phyloP scores from a whole-genome alignment of 2,113 vertebrate genomes.

The Hypanus sabinus region DNA sequence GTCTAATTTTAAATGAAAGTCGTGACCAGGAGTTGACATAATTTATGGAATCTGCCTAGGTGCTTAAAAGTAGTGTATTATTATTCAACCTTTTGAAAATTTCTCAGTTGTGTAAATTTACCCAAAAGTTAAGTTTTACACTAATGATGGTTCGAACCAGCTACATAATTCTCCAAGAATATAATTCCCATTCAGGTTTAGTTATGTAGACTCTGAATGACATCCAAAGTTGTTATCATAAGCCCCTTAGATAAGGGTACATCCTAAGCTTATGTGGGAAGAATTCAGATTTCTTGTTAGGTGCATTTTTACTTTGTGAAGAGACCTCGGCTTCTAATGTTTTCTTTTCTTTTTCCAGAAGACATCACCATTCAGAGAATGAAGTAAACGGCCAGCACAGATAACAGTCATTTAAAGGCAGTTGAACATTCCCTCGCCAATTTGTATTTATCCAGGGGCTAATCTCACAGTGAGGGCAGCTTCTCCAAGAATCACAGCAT shows the following conservation, averaged over 20 bases:
- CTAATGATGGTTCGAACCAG: background rate
- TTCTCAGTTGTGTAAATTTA: too few species aligned
- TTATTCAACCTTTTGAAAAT: too few species aligned
- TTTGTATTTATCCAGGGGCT: background rate
- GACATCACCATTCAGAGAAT: slow-evolving; percentile 51
- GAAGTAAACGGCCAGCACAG: slow-evolving; percentile 45
- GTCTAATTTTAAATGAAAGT: too few species aligned
- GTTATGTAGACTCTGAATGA: background rate
- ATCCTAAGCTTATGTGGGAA: background rate
- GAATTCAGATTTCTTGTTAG: too few species aligned
- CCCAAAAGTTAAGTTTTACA: too few species aligned
- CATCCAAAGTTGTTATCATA: too few species aligned
- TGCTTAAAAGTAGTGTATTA: too few species aligned
- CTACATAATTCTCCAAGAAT: background rate
- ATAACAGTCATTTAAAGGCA: slow-evolving; percentile 51
- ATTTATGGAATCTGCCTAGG: too few species aligned
- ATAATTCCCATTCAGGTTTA: background rate
- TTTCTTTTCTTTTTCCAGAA: background rate
- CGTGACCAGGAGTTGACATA: too few species aligned
- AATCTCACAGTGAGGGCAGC: slow-evolving; percentile 41
- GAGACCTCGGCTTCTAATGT: background rate
- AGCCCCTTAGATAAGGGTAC: background rate
- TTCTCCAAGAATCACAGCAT: background rate
- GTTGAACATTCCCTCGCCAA: slow-evolving; percentile 45
- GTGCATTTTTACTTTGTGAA: too few species aligned